Evolutionary conservation across 2,113 vertebrate species (phyloP).

Genomic region (Myrmecophaga tridactyla): DNA sequence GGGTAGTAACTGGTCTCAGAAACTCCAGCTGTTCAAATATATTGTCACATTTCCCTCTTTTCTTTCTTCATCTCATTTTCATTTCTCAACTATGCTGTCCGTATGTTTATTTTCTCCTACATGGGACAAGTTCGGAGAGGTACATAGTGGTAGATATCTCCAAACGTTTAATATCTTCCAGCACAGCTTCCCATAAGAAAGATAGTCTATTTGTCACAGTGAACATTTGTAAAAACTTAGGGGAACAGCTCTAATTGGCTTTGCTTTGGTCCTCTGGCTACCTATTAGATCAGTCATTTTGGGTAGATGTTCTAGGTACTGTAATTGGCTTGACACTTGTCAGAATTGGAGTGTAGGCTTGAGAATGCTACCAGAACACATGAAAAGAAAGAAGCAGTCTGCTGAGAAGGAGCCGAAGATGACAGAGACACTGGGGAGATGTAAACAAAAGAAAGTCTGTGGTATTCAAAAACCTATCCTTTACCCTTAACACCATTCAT

Average conservation of each 20-base stretch:
- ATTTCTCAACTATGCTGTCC: not conserved
- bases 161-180: not conserved
- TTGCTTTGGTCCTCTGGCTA: not conserved
- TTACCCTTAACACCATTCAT: not conserved
- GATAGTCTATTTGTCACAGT: not conserved
- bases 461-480: not conserved
- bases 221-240: not conserved
- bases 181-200: not conserved
- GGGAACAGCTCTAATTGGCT: not conserved
- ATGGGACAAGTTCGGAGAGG: not conserved
- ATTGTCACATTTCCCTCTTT: not conserved
- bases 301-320: not conserved
- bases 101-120: not conserved
- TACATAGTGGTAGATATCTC: not conserved
- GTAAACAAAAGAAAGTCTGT: not conserved
- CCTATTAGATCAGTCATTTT: not conserved
- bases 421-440: not conserved
- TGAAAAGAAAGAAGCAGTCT: not conserved
- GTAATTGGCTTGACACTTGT: not conserved
- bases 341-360: not conserved
- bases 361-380: not conserved
- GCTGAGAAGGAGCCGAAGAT: not conserved
- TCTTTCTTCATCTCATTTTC: not conserved
- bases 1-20: not conserved
- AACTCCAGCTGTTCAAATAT: not conserved